Percentiles rank a stretch among this genome's conserved stretches.
These are phyloP conservation scores for Lucilia sericata DNA, from an alignment of 1,140 invertebrate species.

Conservation along the genomic window DNA sequence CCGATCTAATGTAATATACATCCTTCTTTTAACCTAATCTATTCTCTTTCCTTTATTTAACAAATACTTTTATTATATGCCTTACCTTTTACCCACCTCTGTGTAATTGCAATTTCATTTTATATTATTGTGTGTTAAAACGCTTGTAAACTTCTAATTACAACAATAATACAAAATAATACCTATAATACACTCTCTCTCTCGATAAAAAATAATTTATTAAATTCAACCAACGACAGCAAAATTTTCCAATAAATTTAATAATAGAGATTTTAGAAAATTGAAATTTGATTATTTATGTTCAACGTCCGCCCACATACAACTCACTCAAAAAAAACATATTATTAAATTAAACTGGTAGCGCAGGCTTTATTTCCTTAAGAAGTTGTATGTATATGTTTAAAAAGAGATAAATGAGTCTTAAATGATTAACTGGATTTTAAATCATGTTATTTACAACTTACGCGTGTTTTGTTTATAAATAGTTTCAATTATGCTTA, in stretches of 20 bases:
- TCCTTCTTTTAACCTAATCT: too few relatives aligned
- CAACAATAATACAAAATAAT: neutral
- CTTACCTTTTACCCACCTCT: too few relatives aligned
- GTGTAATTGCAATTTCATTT: too few relatives aligned
- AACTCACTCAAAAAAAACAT: neutral
- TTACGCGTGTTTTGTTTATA: constrained; percentile 7
- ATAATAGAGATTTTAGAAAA: constrained; percentile 6
- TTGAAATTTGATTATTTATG: neutral
- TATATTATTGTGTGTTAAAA: neutral
- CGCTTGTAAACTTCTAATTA: constrained; percentile 10
- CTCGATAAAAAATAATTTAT: too few relatives aligned
- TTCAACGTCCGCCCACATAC: neutral
- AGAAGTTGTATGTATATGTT: constrained; percentile 3
- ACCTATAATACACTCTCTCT: too few relatives aligned
- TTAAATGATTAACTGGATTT: constrained; percentile 6
- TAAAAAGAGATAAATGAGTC: neutral
- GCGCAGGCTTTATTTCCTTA: neutral
- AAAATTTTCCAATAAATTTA: neutral
- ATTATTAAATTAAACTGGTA: neutral
- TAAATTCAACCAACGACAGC: neutral
- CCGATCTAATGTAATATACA: too few relatives aligned
- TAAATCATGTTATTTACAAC: neutral
- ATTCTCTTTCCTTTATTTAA: too few relatives aligned
- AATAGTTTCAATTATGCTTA: neutral
- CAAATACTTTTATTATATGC: too few relatives aligned